Conservation (phyloP, 2,113 vertebrate genomes). For the Rissa tridactyla region DNA sequence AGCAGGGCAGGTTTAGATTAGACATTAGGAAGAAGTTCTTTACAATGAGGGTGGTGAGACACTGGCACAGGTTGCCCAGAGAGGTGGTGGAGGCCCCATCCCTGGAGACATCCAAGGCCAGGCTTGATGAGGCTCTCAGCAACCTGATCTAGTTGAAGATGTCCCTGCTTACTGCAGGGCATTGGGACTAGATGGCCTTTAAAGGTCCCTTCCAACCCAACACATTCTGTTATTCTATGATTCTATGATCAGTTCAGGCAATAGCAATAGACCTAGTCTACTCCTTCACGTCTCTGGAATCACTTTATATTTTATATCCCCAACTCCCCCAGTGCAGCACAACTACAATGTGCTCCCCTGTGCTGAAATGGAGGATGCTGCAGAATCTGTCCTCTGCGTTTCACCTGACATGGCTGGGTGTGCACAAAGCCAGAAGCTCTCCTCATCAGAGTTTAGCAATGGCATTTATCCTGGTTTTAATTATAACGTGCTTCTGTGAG, state of each 20-base stretch:
- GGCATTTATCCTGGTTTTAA: constrained; percentile 49
- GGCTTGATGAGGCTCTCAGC: no score
- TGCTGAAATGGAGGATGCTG: not conserved
- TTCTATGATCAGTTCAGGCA: not conserved
- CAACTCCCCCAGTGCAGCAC: not conserved
- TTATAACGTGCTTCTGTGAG: not conserved
- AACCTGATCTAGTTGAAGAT: no score
- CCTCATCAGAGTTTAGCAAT: constrained; percentile 4
- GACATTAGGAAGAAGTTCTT: no score
- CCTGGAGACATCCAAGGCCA: no score
- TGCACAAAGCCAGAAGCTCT: not conserved
- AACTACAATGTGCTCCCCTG: not conserved
- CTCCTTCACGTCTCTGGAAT: not conserved
- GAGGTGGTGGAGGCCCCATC: no score
- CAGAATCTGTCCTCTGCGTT: not conserved
- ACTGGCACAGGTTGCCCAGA: no score
- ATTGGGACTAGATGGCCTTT: no score
- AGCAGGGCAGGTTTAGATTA: no score
- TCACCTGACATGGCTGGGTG: not conserved
- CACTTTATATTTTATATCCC: not conserved
- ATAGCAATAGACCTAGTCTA: not conserved
- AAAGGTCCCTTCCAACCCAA: no score
- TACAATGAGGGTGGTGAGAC: no score
- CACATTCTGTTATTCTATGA: no score
- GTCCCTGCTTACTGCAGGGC: no score